Base-by-base conservation (phyloP, 2,888 invertebrate genomes). In the Teinopalpus imperialis region DNA sequence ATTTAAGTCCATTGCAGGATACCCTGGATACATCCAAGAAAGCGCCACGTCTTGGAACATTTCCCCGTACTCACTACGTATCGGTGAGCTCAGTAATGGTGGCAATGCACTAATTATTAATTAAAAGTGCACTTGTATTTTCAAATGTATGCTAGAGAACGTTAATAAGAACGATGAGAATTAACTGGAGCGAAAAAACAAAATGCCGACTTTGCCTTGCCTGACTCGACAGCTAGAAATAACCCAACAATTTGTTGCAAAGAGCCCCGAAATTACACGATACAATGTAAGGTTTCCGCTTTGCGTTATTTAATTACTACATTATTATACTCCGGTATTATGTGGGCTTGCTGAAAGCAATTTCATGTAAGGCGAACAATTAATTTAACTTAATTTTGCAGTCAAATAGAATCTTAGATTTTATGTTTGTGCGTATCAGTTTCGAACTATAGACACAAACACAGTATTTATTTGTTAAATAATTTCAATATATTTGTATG, bases 291-390 rank as follows among this genome's bases (percentile, higher is more conserved):
- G 27, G 45, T 45, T 45, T 45, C 39, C 45, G 45, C 34, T 34
- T 34, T 12, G 21, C 45, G 21, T 34, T 45, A 45, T 45, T 45
- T 45, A 45, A 45, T 45, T 45, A 40, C 32, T 40, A 39, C 39
- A 39, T 40, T 45, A 45, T 45, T 39, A 44, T 44, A 45, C 45
- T 34, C 14, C 32, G 21, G 32, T 10, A 40, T 45, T 40, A 45
- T 34, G 32, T 37, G 39, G 45, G 39, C 43, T 31, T 12, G 27
- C 34, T 40, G 34, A 45, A 40, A 45, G 45, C 45, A 34, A 45
- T 45, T 45, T 34, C 34, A 16, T 45, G 45, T 45, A 34, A 40
- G 23, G 36, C 23, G 37, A 20, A 27, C 32, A 20, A 26, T 39
- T 39, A 20, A 21, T 39, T 45, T 26, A 37, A 44, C 24, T 37